Conservation (phyloP, 1,140 invertebrate species). For the Apis florea region DNA sequence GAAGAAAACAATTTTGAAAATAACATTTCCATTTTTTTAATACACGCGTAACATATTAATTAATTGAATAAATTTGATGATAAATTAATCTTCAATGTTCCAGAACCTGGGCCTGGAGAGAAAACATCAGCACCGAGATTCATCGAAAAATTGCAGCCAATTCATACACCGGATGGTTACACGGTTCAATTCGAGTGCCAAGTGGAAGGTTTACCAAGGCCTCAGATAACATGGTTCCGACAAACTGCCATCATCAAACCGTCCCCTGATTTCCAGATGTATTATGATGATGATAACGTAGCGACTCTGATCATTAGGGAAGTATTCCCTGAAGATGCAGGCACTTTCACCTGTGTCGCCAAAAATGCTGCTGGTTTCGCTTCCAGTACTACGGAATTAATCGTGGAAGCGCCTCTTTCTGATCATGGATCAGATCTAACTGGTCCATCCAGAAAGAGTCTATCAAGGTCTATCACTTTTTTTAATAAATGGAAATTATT, state of each 20-base stretch:
- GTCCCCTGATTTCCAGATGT: constrained; percentile 94
- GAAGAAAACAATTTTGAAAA: not conserved
- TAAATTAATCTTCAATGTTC: constrained; percentile 58
- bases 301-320: constrained; percentile 96
- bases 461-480: constrained; percentile 84
- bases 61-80: too few species aligned
- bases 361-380: constrained; percentile 97
- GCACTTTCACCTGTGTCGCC: constrained; percentile 97
- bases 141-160: constrained; percentile 91
- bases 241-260: constrained; percentile 95
- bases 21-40: too few species aligned
- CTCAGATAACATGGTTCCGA: constrained; percentile 96
- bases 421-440: constrained; percentile 94
- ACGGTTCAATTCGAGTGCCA: constrained; percentile 94
- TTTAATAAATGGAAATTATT: not conserved
- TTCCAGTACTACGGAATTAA: constrained; percentile 93
- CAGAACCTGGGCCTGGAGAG: constrained; percentile 89
- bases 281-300: constrained; percentile 95
- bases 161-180: constrained; percentile 91
- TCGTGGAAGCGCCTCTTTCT: constrained; percentile 92
- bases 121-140: constrained; percentile 91
- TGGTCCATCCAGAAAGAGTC: constrained; percentile 88
- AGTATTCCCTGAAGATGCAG: constrained; percentile 98
- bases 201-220: constrained; percentile 93
- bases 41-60: too few species aligned